Base-by-base conservation (phyloP, 2,797 vertebrate genomes). In the Anguilla marmorata region DNA sequence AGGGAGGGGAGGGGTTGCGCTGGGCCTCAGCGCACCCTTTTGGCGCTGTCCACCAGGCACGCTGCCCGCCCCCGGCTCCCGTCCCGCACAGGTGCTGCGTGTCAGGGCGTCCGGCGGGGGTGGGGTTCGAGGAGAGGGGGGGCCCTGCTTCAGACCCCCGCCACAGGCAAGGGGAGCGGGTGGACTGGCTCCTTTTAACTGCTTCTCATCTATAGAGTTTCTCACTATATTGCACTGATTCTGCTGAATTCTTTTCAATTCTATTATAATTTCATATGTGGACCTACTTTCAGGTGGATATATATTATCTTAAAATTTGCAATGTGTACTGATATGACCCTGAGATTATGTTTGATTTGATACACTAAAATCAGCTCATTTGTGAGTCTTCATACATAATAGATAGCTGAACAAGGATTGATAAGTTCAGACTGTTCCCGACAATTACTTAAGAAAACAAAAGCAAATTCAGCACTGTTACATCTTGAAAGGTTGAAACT, bases 41-140 rank as follows among this genome's bases (percentile, higher is more conserved):
- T 87, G 86, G 76, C 54, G 63, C 69, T 80, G 69, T 83, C 90
- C 82, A 82, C 85, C 56, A 76, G 72, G 86, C 80, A 48, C 24
- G 52, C 21, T 27, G 37, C 54, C 52, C 74, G 7, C 76, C 74
- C 74, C 30, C 74, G 76, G 86, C 56, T 79, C 79, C 41, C 45
- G 69, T 48, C 66, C 66, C 52, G 33, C 74, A 87, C 86, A 87
- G 86, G 86, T 87, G 72, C 66, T 37, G 48, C n/a, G n/a, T 85
- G 66, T 85, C 50, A 58, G 30, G 60, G 33, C 3, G 76, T 84
- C 24, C 6, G 12, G 45, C 0, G 19, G 5, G 33, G 45, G 52
- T 1, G n/a, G 21, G 27, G 52, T 3, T 0, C 3, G 6, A 54
- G 33, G 16, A 56, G 30, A 33, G 74, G 30, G 11, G 74, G 21